Percentiles rank a stretch among this genome's conserved stretches.
These are phyloP conservation scores for Sylvicapra grimmia DNA, from an alignment of 2,113 vertebrate species.

Conservation along the genomic window DNA sequence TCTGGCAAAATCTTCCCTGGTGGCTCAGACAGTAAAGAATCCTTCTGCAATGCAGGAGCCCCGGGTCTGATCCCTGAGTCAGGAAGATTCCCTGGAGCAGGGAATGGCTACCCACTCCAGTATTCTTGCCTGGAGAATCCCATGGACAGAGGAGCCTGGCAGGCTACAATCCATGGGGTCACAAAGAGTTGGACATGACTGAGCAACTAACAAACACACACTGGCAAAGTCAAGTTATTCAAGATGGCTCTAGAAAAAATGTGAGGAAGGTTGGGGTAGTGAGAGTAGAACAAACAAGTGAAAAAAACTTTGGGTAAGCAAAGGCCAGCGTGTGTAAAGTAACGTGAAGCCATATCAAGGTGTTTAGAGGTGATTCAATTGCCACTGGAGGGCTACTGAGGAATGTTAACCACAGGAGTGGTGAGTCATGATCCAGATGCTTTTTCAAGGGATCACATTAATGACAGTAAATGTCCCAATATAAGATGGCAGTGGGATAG, in stretches of 20 bases:
- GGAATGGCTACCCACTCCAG: neutral
- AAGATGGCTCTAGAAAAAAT: neutral
- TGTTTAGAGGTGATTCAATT: neutral
- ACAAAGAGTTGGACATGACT: neutral
- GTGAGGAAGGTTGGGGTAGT: neutral
- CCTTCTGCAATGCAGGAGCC: neutral
- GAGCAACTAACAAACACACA: neutral
- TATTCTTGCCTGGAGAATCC: neutral
- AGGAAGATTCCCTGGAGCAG: neutral
- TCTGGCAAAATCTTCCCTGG: neutral
- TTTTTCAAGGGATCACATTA: neutral
- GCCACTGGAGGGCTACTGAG: neutral
- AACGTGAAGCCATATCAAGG: neutral
- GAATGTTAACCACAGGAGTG: neutral
- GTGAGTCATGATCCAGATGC: neutral
- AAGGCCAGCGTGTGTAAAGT: neutral
- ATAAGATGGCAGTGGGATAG: neutral
- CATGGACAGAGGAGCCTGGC: neutral
- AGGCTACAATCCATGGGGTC: neutral
- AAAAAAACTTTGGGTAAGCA: neutral
- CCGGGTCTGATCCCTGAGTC: neutral
- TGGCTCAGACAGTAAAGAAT: neutral
- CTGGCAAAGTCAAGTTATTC: neutral
- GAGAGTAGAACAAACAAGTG: neutral
- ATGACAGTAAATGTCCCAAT: neutral